Base-by-base conservation (phyloP, 2,113 vertebrate genomes). In the Gymnobelideus leadbeateri region DNA sequence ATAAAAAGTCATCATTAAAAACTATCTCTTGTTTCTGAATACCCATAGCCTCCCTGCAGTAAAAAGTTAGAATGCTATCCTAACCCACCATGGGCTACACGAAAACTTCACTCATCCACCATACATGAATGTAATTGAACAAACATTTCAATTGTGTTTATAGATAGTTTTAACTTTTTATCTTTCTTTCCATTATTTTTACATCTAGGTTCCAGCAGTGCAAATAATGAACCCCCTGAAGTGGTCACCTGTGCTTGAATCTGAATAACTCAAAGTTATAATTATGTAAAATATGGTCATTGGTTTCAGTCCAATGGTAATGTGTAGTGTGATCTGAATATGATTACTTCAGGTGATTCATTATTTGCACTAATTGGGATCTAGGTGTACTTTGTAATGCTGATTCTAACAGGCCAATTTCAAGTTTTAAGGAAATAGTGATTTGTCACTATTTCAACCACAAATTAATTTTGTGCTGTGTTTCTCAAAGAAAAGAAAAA, bases 1-100 rank as follows among this genome's bases (percentile, higher is more conserved):
- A 68, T 26, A 84, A 91, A 94, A 93, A 95, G 54, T n/a, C n/a
- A 84, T 43, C 43, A 84, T 84, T 84, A 84, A 84, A 77, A 84
- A 84, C n/a, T 84, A 84, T 84, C 19, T 84, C 3, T 77, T 43
- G 6, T 84, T 84, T 84, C 68, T 43, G 68, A 84, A 28, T 3
- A 57, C 31, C 89, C 23, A 57, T 51, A 95, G 0, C 12, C 10
- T n/a, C 21, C 11, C 52, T 89, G 51, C 2, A 1, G 25, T 50
- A 49, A 43, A 84, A 52, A 89, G n/a, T 92, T 57, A 51, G 6
- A 89, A 93, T 84, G 84, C 68, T 23, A 91, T 28, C 46, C 37
- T 50, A 49, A 61, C 51, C 51, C 1, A 55, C 94, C 7, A 46
- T 43, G 28, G 25, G 19, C 31, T 92, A 37, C 16, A 23, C 89